Base-by-base conservation (phyloP, 2,888 invertebrate species). In the Salticus scenicus region DNA sequence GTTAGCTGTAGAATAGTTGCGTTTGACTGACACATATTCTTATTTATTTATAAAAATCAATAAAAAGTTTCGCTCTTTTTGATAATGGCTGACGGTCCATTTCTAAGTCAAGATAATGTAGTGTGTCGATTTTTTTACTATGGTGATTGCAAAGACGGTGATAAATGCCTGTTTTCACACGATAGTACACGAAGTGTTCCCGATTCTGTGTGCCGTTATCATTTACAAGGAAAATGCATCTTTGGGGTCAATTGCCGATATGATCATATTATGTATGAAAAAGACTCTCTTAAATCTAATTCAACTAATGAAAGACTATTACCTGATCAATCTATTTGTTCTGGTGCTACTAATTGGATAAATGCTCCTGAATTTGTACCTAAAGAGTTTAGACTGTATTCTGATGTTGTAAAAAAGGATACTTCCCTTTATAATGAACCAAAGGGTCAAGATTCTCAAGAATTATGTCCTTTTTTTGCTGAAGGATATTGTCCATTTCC, bases 351-450 rank as follows among this genome's bases (percentile, higher is more conserved):
- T 10, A 72, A 66, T 8, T 92, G 92, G 92, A 91, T 90, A 1
- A 90, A 91, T 88, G 92, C 92, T 12, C 91, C 91, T 51, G 92
- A 92, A 88, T 92, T 92, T 90, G 90, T 92, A 10, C 92, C 92
- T 20, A 86, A 76, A 67, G 72, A 73, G 8, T 31, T 33, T 88
- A 89, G 89, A 86, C 88, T 91, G 7, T 91, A 89, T 87, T 91
- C 91, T 37, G 90, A 89, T 57, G 90, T 90, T 33, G 90, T 91
- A 12, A 89, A 89, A 12, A 37, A 84, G 4, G 70, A 51, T 27
- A 70, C 37, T 12, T 14, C 30, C 7, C n/a, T 67, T 24, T 27
- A 83, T 30, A 17, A 4, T 27, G 42, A 87, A 20, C 42, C 75
- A 20, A 31, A 41, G 24, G 47, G 28, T 57, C 4, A 41, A 14